Percentiles rank a stretch among this genome's conserved stretches.
phyloP scores from a whole-genome alignment of 2,888 invertebrate genomes.

The Cremastobaeus sp. region DNA sequence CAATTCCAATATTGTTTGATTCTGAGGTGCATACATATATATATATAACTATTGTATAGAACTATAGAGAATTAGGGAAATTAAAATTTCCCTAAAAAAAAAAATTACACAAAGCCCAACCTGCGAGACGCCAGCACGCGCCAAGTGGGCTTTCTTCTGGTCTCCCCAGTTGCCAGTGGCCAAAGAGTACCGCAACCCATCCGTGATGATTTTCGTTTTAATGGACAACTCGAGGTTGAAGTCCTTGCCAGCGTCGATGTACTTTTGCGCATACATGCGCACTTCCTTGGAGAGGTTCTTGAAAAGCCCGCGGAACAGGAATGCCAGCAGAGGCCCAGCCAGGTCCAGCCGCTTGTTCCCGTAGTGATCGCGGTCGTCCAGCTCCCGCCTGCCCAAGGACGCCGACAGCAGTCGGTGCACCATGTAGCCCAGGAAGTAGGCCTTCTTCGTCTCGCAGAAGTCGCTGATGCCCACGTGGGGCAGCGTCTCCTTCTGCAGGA shows the following conservation, averaged over 20 bases:
- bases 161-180: slow-evolving; percentile 99
- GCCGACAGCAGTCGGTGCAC: slow-evolving; percentile 97
- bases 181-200: slow-evolving; percentile 97
- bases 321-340: slow-evolving; percentile 97
- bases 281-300: slow-evolving; percentile 98
- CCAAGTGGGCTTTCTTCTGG: slow-evolving; percentile 99
- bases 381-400: slow-evolving; percentile 95
- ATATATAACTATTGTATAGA: no score
- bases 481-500: slow-evolving; percentile 99
- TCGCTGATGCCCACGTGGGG: slow-evolving; percentile 99
- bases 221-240: slow-evolving; percentile 98
- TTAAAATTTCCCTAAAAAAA: no score
- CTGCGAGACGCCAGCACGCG: slow-evolving; percentile 95
- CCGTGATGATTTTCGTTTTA: slow-evolving; percentile 98
- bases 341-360: slow-evolving; percentile 99
- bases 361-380: slow-evolving; percentile 99
- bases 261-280: slow-evolving; percentile 98
- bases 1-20: no score
- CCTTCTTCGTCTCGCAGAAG: slow-evolving; percentile 99
- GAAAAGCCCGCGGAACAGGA: slow-evolving; percentile 97
- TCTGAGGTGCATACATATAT: no score
- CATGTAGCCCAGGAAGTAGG: slow-evolving; percentile 99
- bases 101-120: background rate
- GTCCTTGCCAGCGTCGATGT: slow-evolving; percentile 98
- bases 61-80: no score